Conservation (phyloP, 2,113 vertebrate species). For the Vulpes lagopus region DNA sequence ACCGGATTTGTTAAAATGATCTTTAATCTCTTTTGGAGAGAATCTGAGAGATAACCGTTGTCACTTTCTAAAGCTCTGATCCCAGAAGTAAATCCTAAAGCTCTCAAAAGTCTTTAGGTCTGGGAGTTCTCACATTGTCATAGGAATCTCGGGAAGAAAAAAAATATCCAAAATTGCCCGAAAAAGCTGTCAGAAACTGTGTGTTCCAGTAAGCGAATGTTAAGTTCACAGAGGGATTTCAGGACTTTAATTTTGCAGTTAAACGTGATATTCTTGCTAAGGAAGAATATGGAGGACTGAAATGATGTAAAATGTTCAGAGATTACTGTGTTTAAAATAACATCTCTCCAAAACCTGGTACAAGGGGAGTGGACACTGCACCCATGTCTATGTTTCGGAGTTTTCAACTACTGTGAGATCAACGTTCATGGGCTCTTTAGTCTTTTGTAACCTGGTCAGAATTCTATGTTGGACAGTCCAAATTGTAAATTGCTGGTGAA, state of each 20-base stretch:
- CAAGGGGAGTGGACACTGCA: neutral
- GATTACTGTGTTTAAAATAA: constrained; percentile 46
- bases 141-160: constrained; percentile 13
- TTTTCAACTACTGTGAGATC: constrained; percentile 24
- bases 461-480: neutral
- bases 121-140: constrained; percentile 59
- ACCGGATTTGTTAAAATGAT: constrained; percentile 51
- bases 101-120: neutral
- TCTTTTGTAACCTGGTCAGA: neutral
- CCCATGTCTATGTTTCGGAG: neutral
- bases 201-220: constrained; percentile 18
- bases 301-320: constrained; percentile 24
- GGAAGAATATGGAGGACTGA: constrained; percentile 14
- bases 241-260: constrained; percentile 53
- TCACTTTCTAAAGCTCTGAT: constrained; percentile 21
- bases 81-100: constrained; percentile 53
- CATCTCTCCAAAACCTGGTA: constrained; percentile 4
- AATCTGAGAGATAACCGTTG: neutral
- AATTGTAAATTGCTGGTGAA: neutral
- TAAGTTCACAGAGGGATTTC: constrained; percentile 32
- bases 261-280: constrained; percentile 43
- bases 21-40: neutral
- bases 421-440: neutral
- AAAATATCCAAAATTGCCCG: constrained; percentile 32
- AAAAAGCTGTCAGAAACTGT: constrained; percentile 24